Percentiles rank a stretch among this genome's conserved stretches.
These are phyloP conservation scores for Lagorchestes hirsutus DNA, from an alignment of 2,797 vertebrate species.

Conservation along the genomic window DNA sequence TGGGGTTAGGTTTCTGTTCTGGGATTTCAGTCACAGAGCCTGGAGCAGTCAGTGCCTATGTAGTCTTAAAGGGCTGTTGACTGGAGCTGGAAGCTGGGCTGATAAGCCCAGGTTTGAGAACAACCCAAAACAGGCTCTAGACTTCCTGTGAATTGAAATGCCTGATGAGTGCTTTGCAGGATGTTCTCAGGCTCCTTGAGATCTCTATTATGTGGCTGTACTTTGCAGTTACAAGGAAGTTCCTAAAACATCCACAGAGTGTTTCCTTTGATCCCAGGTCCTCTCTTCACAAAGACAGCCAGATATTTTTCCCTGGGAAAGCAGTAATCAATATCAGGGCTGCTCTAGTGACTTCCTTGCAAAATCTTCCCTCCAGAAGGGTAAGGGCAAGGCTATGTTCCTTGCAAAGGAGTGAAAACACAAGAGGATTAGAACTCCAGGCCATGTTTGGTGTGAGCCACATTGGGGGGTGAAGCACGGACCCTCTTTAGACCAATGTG, in stretches of 20 bases:
- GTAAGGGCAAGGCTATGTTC: neutral
- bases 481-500: neutral
- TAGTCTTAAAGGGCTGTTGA: neutral
- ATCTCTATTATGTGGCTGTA: neutral
- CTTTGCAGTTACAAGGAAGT: neutral
- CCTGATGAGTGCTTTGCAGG: neutral
- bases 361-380: neutral
- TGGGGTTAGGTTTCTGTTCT: neutral
- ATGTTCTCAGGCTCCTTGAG: neutral
- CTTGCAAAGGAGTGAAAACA: neutral
- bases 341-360: neutral
- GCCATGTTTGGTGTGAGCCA: neutral
- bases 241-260: neutral
- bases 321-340: neutral
- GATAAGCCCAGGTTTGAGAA: neutral
- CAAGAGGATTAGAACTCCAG: neutral
- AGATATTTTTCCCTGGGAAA: neutral
- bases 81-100: neutral
- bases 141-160: neutral
- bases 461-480: neutral
- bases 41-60: neutral
- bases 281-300: neutral
- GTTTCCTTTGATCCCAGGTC: neutral
- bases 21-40: neutral
- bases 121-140: neutral